These are phyloP conservation scores for Clarias fuscus DNA, from an alignment of 2,797 vertebrate genomes.

Conservation along the genomic window DNA sequence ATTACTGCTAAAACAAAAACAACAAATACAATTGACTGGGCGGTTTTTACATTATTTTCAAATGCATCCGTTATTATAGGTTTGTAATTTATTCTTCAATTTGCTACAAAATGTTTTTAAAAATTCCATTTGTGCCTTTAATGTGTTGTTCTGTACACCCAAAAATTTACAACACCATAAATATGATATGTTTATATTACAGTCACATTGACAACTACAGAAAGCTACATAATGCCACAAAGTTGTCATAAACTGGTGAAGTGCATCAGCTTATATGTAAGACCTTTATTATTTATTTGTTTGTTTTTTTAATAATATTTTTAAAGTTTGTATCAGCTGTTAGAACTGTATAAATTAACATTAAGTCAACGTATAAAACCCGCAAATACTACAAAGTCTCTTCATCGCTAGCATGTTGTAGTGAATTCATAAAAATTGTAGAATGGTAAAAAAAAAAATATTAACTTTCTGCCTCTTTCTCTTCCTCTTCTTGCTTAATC, in stretches of 20 bases:
- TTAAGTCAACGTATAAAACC: constrained; percentile 29
- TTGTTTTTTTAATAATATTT: not conserved
- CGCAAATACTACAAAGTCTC: constrained; percentile 51
- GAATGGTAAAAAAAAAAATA: constrained; percentile 38
- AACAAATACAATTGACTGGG: not conserved
- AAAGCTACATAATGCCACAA: constrained; percentile 18
- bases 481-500: constrained; percentile 86
- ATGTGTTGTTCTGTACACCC: not conserved
- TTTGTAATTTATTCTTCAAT: not conserved
- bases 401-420: constrained; percentile 32
- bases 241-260: not conserved
- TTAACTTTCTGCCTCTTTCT: constrained; percentile 77
- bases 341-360: constrained; percentile 47
- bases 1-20: constrained; percentile 43
- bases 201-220: not conserved
- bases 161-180: not conserved
- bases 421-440: constrained; percentile 35
- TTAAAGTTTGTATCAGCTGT: not conserved
- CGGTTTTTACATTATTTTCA: not conserved
- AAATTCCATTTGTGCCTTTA: constrained; percentile 17
- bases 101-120: constrained; percentile 17
- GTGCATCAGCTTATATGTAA: constrained; percentile 7
- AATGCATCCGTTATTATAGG: constrained; percentile 20
- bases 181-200: constrained; percentile 2
- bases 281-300: not conserved